A percentile compares a stretch with the other conserved stretches of the same genome.
phyloP scores from a whole-genome alignment of 2,888 invertebrate species.

The Balanococcus diminutus region DNA sequence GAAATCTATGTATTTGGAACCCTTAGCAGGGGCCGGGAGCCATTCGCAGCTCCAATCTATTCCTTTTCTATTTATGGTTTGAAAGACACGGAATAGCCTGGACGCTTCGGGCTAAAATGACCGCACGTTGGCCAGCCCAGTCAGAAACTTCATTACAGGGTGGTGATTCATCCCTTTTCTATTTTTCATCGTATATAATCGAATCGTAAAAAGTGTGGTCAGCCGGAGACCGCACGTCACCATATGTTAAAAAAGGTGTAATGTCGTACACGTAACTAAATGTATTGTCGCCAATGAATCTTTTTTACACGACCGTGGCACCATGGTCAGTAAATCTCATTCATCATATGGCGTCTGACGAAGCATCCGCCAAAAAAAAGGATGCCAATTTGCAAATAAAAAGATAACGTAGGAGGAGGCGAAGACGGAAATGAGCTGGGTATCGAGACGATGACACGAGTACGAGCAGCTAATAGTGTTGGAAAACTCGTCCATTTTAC shows the following conservation, averaged over 20 bases:
- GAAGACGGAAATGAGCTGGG: not conserved
- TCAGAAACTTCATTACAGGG: not conserved
- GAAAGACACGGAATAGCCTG: not conserved
- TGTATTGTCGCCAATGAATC: not conserved
- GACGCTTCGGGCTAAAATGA: not conserved
- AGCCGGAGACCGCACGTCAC: not conserved
- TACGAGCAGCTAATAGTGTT: too few relatives aligned
- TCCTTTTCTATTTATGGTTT: not conserved
- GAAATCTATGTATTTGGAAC: not conserved
- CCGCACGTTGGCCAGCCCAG: not conserved
- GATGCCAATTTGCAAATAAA: not conserved
- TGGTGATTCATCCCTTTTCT: not conserved
- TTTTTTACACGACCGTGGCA: too few relatives aligned
- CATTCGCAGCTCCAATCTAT: not conserved
- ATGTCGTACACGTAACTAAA: not conserved
- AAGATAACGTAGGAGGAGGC: not conserved
- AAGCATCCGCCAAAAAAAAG: not conserved
- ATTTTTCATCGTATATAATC: not conserved
- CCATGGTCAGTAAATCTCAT: not conserved
- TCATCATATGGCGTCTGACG: not conserved
- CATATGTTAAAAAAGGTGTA: not conserved
- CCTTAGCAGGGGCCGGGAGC: not conserved
- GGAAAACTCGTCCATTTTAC: not conserved
- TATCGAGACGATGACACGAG: not conserved
- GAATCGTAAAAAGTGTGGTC: not conserved